Base-by-base conservation (phyloP, 2,797 vertebrate species). In the Pseudochirops cupreus region DNA sequence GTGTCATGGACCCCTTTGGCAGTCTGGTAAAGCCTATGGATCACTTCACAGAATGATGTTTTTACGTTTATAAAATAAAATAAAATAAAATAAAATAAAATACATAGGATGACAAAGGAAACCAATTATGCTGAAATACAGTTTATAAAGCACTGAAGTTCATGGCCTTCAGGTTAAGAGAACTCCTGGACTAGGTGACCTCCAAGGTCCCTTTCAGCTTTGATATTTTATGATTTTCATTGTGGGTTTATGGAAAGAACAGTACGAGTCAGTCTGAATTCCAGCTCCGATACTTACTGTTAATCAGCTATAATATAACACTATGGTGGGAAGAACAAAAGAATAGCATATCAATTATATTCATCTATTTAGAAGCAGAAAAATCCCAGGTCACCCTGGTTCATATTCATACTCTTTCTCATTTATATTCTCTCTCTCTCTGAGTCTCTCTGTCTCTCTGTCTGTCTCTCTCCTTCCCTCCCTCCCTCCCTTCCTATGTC, bases 51-150 rank as follows among this genome's bases (percentile, higher is more conserved):
- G n/a, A 82, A 82, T 82, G 31, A 67, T 74, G 33, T 74, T 74
- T 46, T 50, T 87, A 87, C 24, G 50, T 87, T 9, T 21, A 46
- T 50, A 87, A 87, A 82, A 46, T 82, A 82, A 82, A 82, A 46
- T 82, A 82, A 82, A 87, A 87, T 87, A 50, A 87, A 82, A 46
- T 82, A 82, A 82, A 82, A 46, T 82, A 82, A 82, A 87, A 87
- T 87, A 50, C 39, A 87, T 26, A 50, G 10, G 39, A 46, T 87
- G 46, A 50, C 39, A 46, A 87, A 87, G 74, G 39, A 87, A 50
- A 87, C 39, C 18, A 39, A 82, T 82, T 87, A 26, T 26, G 12
- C 2, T 46, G 39, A 87, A 87, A 87, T 39, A 82, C n/a, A 82
- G 3, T 82, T 82, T 39, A 39, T 39, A 82, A 46, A 82, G 67